Evolutionary conservation across 1,140 invertebrate genomes (phyloP).

Genomic region (Holotrichia oblita): DNA sequence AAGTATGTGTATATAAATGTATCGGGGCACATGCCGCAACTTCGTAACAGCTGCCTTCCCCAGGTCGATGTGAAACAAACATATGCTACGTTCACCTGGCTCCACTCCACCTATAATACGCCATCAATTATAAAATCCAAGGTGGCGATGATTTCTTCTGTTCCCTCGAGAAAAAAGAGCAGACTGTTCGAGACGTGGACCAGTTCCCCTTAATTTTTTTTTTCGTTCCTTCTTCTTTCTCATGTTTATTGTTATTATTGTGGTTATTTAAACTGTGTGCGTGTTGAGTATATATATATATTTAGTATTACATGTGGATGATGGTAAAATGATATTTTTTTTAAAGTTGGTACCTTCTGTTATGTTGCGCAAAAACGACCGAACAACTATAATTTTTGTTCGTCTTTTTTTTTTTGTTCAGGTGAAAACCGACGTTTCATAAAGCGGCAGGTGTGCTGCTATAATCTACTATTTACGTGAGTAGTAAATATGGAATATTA

Average conservation of each 20-base stretch:
- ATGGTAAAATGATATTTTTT: background rate
- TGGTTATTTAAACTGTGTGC: background rate
- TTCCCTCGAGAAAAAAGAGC: slow-evolving; percentile 10
- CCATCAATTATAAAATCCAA: slow-evolving; percentile 17
- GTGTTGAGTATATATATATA: too few relatives aligned
- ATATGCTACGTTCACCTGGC: slow-evolving; percentile 10
- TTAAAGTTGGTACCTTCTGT: background rate
- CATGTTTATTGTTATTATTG: background rate
- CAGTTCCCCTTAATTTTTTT: background rate
- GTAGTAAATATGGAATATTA: too few relatives aligned
- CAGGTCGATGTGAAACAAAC: background rate
- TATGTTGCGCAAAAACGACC: background rate
- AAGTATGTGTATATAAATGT: background rate
- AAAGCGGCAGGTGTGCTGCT: background rate
- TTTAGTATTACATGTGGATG: background rate
- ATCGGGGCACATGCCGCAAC: background rate
- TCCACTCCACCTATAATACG: background rate
- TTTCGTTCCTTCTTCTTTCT: background rate
- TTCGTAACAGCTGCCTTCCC: background rate
- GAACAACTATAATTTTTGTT: background rate
- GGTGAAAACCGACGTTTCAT: background rate
- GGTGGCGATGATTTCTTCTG: slow-evolving; percentile 6
- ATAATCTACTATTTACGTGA: too few relatives aligned
- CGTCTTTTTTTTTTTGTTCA: background rate
- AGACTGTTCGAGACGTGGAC: background rate